These are phyloP conservation scores for Notothenia coriiceps DNA, from an alignment of 2,113 vertebrate genomes.

Conservation along the genomic window DNA sequence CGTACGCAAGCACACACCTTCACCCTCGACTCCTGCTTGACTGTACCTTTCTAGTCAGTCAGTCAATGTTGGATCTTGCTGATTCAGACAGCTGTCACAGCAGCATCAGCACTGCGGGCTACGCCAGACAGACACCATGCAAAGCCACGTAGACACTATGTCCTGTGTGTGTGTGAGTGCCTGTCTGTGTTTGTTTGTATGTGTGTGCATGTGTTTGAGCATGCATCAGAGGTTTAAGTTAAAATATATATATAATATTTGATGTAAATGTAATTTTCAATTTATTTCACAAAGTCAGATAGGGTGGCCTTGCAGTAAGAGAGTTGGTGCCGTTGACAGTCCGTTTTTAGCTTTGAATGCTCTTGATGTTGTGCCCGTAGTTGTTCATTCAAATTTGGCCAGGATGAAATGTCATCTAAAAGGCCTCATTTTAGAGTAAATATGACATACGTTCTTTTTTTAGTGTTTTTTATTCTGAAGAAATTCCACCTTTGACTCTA, in stretches of 20 bases:
- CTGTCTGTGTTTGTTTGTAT: conserved; percentile 11
- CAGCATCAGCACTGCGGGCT: conserved; percentile 74
- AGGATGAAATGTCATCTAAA: conserved; percentile 14
- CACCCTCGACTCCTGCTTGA: conserved; percentile 51
- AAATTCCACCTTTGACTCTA: conserved; percentile 36
- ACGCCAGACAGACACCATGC: conserved; percentile 58
- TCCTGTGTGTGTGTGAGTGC: conserved; percentile 22
- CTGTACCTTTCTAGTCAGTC: conserved; percentile 73
- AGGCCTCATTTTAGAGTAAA: conserved; percentile 7
- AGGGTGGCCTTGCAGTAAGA: background rate
- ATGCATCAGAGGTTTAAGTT: conserved; percentile 29
- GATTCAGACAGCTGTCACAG: conserved; percentile 77
- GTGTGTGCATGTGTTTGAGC: conserved; percentile 23
- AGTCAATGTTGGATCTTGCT: conserved; percentile 77
- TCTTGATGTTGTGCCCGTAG: conserved; percentile 1
- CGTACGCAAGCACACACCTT: conserved; percentile 48
- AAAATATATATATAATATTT: conserved; percentile 9
- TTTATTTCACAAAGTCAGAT: conserved; percentile 23
- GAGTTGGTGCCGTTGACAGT: conserved; percentile 6
- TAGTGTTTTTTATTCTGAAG: conserved; percentile 26
- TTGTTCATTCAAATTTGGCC: conserved; percentile 43
- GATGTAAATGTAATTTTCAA: background rate
- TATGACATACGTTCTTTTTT: conserved; percentile 25
- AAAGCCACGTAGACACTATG: conserved; percentile 50
- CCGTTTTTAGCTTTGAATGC: conserved; percentile 27